Base-by-base conservation (phyloP, 2,797 vertebrate species). In the Sebastes iracundus region DNA sequence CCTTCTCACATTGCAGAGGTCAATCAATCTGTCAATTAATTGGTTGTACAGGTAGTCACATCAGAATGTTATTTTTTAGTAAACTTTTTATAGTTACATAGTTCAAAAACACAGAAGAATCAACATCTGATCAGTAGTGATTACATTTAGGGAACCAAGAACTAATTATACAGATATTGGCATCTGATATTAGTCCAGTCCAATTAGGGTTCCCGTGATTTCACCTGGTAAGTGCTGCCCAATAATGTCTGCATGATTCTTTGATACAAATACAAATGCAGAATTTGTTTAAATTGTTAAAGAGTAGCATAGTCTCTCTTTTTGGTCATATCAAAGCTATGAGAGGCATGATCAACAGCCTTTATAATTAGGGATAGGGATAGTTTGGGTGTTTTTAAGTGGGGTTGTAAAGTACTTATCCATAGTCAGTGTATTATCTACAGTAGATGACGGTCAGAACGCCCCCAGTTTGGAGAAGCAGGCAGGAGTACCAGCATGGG, bases 1-100 rank as follows among this genome's bases (percentile, higher is more conserved):
- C 84, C 86, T 93, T 87, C 91, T 93, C 90, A 92, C 93, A 95
- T 86, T 90, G 92, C 85, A 90, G 77, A 90, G 92, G 91, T 93
- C 91, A 93, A 66, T 93, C 85, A 91, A 90, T 92, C 88, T 67
- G 86, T 94, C 82, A 92, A 92, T 95, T 87, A 87, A 90, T 87
- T 72, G 42, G 77, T 63, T 84, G 72, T 81, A 82, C 62, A 87
- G 88, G 72, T 88, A 84, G 69, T 89, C 81, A 73, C 79, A 83
- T 82, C 72, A 82, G 27, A 83, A n/a, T 52, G 20, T 13, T 23
- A n/a, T 9, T 56, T 27, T 38, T 22, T 2, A 22, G 12, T 1
- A 49, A 49, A 49, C 12, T 35, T 74, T 30, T 53, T 32, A 32
- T n/a, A n/a, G 27, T 61, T 77, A 0, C 13, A 56, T 38, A 30